Percentiles rank a stretch among this genome's conserved stretches.
phyloP scores from a whole-genome alignment of 1,140 invertebrate species.

The Drosophila fuyamai region DNA sequence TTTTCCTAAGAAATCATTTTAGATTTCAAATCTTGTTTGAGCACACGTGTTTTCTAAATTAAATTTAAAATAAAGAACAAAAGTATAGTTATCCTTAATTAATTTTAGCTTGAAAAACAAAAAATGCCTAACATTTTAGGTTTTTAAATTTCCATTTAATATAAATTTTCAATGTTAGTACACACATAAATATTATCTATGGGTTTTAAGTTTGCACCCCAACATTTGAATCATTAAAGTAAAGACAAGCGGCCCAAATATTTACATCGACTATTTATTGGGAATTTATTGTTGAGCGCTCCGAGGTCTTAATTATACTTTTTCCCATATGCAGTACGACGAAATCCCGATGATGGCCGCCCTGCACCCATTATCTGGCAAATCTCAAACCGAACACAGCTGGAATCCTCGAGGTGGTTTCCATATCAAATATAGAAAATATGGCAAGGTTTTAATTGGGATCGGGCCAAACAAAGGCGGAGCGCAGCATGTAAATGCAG shows the following conservation, averaged over 20 bases:
- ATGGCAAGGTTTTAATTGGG: slow-evolving; percentile 68
- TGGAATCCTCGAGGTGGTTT: slow-evolving; percentile 44
- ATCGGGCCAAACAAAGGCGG: slow-evolving; percentile 48
- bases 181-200: neutral
- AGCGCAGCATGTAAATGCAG: slow-evolving; percentile 70
- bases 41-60: too few species aligned
- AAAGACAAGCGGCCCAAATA: slow-evolving; percentile 1
- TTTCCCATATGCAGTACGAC: slow-evolving; percentile 10
- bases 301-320: slow-evolving; percentile 12
- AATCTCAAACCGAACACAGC: slow-evolving; percentile 62
- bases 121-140: too few species aligned
- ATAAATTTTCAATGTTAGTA: too few species aligned
- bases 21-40: too few species aligned
- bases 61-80: too few species aligned
- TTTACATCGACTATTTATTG: slow-evolving; percentile 20
- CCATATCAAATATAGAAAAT: slow-evolving; percentile 62
- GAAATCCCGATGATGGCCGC: slow-evolving; percentile 5
- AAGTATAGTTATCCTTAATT: too few species aligned
- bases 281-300: slow-evolving; percentile 1
- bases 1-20: too few species aligned
- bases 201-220: neutral
- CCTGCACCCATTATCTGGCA: slow-evolving; percentile 48
- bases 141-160: too few species aligned
- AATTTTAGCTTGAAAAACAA: too few species aligned
- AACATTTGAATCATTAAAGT: neutral